Evolutionary conservation across 1,140 invertebrate genomes (phyloP).

Genomic region (Colletes latitarsis): DNA sequence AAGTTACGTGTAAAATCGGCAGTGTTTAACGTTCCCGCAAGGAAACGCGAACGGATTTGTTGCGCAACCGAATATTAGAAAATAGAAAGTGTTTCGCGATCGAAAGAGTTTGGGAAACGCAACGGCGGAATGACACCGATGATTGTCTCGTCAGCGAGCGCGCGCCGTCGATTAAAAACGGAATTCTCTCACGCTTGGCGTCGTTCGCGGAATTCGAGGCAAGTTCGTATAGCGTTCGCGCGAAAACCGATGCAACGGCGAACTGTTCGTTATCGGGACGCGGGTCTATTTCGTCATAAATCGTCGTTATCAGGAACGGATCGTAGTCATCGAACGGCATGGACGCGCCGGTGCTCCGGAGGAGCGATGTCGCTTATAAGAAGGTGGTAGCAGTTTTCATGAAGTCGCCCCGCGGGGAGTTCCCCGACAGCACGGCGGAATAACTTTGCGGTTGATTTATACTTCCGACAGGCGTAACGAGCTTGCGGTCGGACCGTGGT

Average conservation of each 20-base stretch:
- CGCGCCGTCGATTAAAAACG: no score
- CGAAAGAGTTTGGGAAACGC: no score
- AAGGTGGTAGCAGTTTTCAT: constrained; percentile 64
- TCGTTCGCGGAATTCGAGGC: not conserved
- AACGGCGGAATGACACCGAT: no score
- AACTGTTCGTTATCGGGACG: constrained; percentile 10
- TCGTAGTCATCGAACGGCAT: constrained; percentile 17
- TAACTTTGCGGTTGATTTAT: constrained; percentile 68
- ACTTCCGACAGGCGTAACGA: constrained; percentile 67
- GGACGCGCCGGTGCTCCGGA: constrained; percentile 3
- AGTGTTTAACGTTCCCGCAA: no score
- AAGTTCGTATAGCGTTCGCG: no score
- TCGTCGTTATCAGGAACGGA: constrained; percentile 35
- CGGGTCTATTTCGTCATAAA: constrained; percentile 29
- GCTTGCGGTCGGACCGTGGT: constrained; percentile 53
- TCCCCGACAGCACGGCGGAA: constrained; percentile 46
- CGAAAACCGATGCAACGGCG: not conserved
- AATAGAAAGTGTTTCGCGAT: no score
- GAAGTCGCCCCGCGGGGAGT: constrained; percentile 48
- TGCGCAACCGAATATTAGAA: no score
- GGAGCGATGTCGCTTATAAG: constrained; percentile 44
- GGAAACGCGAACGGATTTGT: no score
- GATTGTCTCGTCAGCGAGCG: no score
- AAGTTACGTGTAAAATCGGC: no score
- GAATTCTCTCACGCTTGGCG: no score